A percentile compares a stretch with the other conserved stretches of the same genome.
Conservation (phyloP, 2,797 vertebrate species). For the Microctenopoma steveboyesi region DNA sequence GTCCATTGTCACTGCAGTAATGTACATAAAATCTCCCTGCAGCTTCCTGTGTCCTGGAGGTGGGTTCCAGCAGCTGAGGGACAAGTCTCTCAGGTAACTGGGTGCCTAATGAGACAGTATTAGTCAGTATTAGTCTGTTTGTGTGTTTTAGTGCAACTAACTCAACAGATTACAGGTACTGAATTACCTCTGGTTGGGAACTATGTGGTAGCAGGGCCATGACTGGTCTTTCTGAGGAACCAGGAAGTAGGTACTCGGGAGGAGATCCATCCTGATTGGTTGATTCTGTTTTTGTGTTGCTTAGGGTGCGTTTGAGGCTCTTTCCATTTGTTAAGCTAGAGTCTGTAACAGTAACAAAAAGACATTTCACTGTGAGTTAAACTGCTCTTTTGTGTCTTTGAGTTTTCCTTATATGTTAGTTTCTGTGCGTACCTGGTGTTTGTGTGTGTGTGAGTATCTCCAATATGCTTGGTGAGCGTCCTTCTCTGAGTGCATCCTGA, state of each 20-base stretch:
- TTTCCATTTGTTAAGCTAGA: conserved; percentile 70
- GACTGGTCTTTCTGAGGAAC: conserved; percentile 82
- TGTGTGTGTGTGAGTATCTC: conserved; percentile 79
- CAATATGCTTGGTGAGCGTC: conserved; percentile 83
- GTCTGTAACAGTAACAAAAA: conserved; percentile 61
- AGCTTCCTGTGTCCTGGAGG: conserved; percentile 86
- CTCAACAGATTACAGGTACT: neutral
- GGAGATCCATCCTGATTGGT: conserved; percentile 73
- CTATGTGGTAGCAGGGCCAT: conserved; percentile 82
- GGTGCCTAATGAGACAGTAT: conserved; percentile 66
- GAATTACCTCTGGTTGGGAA: conserved; percentile 79
- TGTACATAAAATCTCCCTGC: conserved; percentile 86
- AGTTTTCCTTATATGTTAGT: neutral
- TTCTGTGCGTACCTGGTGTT: conserved; percentile 66
- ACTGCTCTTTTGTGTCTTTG: neutral
- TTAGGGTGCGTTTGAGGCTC: conserved; percentile 77
- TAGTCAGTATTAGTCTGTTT: neutral
- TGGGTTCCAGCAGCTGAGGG: conserved; percentile 87
- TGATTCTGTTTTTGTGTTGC: conserved; percentile 81
- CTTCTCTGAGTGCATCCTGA: conserved; percentile 84
- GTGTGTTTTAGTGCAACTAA: conserved; percentile 3
- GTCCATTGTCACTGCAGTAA: conserved; percentile 81
- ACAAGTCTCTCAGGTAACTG: conserved; percentile 81
- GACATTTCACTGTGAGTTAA: neutral
- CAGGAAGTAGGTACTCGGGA: conserved; percentile 87